These are phyloP conservation scores for Hafferia zeledoni DNA, from an alignment of 2,797 vertebrate genomes.

Conservation along the genomic window DNA sequence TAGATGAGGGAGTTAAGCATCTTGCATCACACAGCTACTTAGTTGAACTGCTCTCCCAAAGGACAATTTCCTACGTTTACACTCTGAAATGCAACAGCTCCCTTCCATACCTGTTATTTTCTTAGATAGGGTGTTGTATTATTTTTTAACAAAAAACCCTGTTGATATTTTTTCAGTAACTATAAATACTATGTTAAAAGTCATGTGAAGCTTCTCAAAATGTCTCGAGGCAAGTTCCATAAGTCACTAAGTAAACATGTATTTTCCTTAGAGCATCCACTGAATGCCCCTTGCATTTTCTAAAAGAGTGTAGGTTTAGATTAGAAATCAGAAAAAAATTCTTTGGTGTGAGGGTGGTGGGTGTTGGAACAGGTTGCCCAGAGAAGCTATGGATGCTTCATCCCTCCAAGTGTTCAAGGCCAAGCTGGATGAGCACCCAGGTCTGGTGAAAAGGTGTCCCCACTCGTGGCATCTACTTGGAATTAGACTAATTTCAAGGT, in stretches of 20 bases:
- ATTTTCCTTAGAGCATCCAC: not conserved
- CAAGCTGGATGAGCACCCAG: not conserved
- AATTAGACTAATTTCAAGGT: not conserved
- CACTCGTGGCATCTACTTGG: not conserved
- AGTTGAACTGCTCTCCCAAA: not conserved
- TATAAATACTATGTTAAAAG: accelerated
- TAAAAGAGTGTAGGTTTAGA: not conserved
- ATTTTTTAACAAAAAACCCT: too few species aligned
- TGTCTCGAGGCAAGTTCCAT: not conserved
- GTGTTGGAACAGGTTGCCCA: not conserved
- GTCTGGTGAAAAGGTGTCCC: too few species aligned
- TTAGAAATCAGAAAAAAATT: not conserved
- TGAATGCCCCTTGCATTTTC: not conserved
- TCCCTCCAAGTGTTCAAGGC: not conserved
- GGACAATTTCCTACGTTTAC: not conserved
- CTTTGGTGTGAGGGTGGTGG: not conserved
- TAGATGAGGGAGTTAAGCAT: not conserved
- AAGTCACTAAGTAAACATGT: not conserved
- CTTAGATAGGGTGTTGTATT: not conserved
- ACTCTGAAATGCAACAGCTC: not conserved
- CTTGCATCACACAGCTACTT: not conserved
- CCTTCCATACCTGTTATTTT: not conserved
- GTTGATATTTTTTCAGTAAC: not conserved
- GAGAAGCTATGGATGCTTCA: not conserved
- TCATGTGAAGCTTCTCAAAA: not conserved